A percentile compares a stretch with the other conserved stretches of the same genome.
These are phyloP conservation scores for Aromia moschata DNA, from an alignment of 2,888 invertebrate species.

Conservation along the genomic window DNA sequence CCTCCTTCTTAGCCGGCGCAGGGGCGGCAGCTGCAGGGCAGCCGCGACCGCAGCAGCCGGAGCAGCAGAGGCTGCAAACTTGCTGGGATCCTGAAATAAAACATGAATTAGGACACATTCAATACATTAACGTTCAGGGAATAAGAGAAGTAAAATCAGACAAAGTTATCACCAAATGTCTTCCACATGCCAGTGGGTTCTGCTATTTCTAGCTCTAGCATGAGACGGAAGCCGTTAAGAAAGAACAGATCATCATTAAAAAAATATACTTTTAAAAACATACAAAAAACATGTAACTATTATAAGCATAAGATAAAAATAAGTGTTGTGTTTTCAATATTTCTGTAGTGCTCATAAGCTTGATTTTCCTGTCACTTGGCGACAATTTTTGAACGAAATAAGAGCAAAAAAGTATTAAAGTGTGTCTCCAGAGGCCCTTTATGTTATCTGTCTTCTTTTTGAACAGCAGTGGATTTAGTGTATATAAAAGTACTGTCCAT, in stretches of 20 bases:
- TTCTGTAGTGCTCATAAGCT: too few relatives aligned
- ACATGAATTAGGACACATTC: slow-evolving; percentile 1
- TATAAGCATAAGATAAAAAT: too few relatives aligned
- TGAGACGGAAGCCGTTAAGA: slow-evolving; percentile 50
- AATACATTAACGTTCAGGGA: background rate
- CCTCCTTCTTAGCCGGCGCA: slow-evolving; percentile 78
- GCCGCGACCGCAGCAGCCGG: slow-evolving; percentile 69
- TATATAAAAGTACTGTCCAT: too few relatives aligned
- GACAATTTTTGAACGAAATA: too few relatives aligned
- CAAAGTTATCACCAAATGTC: slow-evolving; percentile 48
- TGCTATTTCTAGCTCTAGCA: slow-evolving; percentile 63
- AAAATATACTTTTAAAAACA: too few relatives aligned
- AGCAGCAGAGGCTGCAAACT: slow-evolving; percentile 82
- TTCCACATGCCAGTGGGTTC: slow-evolving; percentile 60
- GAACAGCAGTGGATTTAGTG: too few relatives aligned
- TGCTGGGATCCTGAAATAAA: slow-evolving; percentile 85
- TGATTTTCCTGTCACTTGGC: too few relatives aligned
- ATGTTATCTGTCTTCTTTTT: too few relatives aligned
- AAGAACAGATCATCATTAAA: slow-evolving; percentile 59
- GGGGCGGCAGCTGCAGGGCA: slow-evolving; percentile 65
- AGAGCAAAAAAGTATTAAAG: too few relatives aligned
- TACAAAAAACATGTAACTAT: too few relatives aligned
- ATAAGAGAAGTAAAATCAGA: slow-evolving; percentile 35
- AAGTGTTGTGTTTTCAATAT: too few relatives aligned
- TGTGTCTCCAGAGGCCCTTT: too few relatives aligned